Percentiles rank a stretch among this genome's conserved stretches.
Evolutionary conservation across 2,888 invertebrate species (phyloP).

Genomic region (Nemurella pictetii): DNA sequence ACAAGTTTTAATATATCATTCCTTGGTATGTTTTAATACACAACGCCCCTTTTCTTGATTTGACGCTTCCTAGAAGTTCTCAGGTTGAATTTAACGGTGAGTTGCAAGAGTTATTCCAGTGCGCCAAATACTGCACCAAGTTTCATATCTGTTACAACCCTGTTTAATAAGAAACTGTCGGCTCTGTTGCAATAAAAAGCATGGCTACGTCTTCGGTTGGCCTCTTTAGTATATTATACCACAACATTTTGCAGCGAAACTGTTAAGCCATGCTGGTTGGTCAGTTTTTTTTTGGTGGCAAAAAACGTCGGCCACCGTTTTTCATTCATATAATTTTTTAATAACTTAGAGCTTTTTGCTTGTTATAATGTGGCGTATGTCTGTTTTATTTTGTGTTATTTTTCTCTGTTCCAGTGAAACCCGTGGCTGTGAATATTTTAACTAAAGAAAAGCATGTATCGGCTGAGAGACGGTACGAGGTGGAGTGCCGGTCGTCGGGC

Average conservation of each 20-base stretch:
- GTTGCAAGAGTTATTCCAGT: neutral
- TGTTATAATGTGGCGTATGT: neutral
- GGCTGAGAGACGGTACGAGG: slow-evolving; percentile 82
- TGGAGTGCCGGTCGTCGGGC: slow-evolving; percentile 84
- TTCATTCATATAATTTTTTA: neutral
- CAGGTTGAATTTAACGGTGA: neutral
- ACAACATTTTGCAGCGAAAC: neutral
- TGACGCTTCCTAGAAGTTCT: neutral
- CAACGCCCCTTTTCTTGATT: neutral
- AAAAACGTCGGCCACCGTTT: neutral
- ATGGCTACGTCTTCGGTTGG: neutral
- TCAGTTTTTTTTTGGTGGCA: neutral
- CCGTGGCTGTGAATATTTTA: slow-evolving; percentile 78
- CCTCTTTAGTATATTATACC: neutral
- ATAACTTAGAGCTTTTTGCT: neutral
- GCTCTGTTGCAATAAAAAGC: neutral
- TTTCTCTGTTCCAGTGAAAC: slow-evolving; percentile 73
- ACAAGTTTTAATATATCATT: neutral
- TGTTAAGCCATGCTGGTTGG: neutral
- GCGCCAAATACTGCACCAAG: neutral
- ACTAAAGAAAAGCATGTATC: slow-evolving; percentile 83
- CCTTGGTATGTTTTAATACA: neutral
- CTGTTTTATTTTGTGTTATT: neutral
- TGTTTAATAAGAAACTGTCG: neutral
- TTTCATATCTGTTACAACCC: neutral